Conservation (phyloP, 1,140 invertebrate species). For the Ceratosolen fusciceps region DNA sequence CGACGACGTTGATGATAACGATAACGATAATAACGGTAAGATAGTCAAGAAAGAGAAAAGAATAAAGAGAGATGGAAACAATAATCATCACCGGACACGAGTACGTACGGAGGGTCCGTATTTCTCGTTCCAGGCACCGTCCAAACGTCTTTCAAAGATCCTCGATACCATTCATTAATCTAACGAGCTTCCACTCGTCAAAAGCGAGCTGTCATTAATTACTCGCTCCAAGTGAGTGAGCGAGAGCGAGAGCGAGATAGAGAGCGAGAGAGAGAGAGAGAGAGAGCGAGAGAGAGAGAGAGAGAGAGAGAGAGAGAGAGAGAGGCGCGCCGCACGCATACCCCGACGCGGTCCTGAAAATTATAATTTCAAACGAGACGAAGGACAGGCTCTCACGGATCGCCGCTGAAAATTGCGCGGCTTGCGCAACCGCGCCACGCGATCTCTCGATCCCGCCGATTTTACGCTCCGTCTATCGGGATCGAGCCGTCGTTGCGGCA, state of each 20-base stretch:
- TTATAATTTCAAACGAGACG: slow-evolving; percentile 29
- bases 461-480: not conserved
- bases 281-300: too few species aligned
- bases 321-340: not conserved
- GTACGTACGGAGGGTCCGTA: too few species aligned
- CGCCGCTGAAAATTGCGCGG: not conserved
- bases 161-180: slow-evolving; percentile 22
- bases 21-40: too few species aligned
- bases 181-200: slow-evolving; percentile 40
- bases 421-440: slow-evolving; percentile 37
- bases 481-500: not conserved
- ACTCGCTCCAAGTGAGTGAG: too few species aligned
- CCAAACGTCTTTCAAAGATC: slow-evolving; percentile 15
- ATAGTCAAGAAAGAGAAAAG: too few species aligned
- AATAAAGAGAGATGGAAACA: too few species aligned
- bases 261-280: too few species aligned
- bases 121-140: not conserved
- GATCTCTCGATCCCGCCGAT: slow-evolving; percentile 24
- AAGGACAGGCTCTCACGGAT: not conserved
- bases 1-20: too few species aligned
- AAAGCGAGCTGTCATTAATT: slow-evolving; percentile 33
- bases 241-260: too few species aligned
- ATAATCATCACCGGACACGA: too few species aligned
- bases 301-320: too few species aligned
- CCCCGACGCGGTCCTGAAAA: not conserved